phyloP scores from a whole-genome alignment of 2,797 vertebrate genomes.

The Leucoraja ocellata region DNA sequence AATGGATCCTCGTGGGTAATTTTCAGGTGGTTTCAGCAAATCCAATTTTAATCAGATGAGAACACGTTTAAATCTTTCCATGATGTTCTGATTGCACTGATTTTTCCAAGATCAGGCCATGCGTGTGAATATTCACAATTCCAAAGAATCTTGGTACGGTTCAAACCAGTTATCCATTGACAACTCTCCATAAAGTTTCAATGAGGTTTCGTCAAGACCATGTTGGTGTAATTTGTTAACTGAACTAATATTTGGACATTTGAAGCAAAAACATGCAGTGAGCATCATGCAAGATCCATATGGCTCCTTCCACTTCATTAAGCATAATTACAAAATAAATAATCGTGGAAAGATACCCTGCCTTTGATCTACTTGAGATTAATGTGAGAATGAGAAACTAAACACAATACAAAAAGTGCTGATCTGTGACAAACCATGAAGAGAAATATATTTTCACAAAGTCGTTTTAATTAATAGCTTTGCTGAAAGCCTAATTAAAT shows the following conservation, averaged over 20 bases:
- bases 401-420: not conserved
- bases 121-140: not conserved
- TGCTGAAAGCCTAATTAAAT: not conserved
- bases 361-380: not conserved
- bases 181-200: not conserved
- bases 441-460: not conserved
- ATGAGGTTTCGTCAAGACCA: not conserved
- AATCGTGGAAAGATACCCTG: not conserved
- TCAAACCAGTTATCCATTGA: not conserved
- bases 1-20: not conserved
- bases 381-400: not conserved
- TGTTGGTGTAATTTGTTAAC: not conserved
- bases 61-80: not conserved
- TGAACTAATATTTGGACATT: not conserved
- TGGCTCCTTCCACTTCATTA: not conserved
- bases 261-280: not conserved
- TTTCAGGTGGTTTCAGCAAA: not conserved
- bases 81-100: not conserved
- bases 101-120: not conserved
- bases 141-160: not conserved
- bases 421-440: not conserved
- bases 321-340: not conserved
- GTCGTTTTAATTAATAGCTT: not conserved
- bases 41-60: not conserved
- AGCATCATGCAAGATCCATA: not conserved